phyloP scores from a whole-genome alignment of 2,888 invertebrate species.

The Acanthosepion esculentum region DNA sequence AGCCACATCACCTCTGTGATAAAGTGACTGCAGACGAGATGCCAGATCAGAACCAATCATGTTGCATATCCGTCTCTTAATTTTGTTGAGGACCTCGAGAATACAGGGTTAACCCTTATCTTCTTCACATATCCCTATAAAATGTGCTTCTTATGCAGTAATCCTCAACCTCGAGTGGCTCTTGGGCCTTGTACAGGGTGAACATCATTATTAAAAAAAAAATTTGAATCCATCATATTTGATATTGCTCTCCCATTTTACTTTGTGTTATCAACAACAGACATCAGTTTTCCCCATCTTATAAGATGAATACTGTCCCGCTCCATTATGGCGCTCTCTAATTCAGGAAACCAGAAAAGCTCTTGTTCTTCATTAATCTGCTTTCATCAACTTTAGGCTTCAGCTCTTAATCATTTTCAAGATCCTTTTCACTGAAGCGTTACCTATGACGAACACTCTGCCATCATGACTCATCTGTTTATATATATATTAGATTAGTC shows the following conservation, averaged over 20 bases:
- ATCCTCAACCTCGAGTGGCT: no score
- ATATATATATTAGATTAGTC: constrained; percentile 33
- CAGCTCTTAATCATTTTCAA: background rate
- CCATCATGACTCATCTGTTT: background rate
- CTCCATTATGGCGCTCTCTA: background rate
- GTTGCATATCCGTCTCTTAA: no score
- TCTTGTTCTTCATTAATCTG: background rate
- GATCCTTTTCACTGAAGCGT: background rate
- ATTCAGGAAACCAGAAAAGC: background rate
- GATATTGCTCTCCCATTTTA: background rate
- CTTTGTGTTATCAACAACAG: background rate
- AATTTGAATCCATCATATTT: background rate
- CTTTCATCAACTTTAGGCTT: background rate
- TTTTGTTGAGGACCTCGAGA: no score
- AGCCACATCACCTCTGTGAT: no score
- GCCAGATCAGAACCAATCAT: no score
- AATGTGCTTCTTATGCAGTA: no score
- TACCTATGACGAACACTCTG: background rate
- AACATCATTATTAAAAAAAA: no score
- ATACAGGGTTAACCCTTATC: no score
- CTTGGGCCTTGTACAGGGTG: no score
- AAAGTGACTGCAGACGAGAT: no score
- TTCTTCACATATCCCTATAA: no score
- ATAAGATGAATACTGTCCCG: background rate
- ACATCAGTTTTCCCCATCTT: no score